A percentile compares a stretch with the other conserved stretches of the same genome.
These are phyloP conservation scores for Boloria euphrosyne DNA, from an alignment of 2,888 invertebrate species.

Conservation along the genomic window DNA sequence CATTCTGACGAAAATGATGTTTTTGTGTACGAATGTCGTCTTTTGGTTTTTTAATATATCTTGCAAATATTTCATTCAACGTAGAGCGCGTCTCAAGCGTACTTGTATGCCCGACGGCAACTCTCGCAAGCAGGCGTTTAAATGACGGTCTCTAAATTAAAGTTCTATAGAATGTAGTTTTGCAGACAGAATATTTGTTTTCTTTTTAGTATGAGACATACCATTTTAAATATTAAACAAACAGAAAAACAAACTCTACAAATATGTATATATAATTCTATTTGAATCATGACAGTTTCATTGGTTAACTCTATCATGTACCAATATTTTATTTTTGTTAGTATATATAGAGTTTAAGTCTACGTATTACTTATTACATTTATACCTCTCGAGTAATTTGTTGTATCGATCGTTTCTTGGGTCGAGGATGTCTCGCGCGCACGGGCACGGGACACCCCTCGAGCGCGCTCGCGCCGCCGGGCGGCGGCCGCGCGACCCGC, in stretches of 20 bases:
- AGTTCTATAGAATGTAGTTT: neutral
- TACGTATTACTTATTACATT: neutral
- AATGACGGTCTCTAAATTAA: slow-evolving; percentile 5
- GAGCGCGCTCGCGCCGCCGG: slow-evolving; percentile 91
- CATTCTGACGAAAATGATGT: neutral
- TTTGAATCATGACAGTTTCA: too few species aligned
- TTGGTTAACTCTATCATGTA: too few species aligned
- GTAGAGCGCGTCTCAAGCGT: slow-evolving; percentile 7
- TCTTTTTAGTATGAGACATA: neutral
- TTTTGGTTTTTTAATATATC: slow-evolving; percentile 1
- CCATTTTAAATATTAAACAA: too few species aligned
- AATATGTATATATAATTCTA: too few species aligned
- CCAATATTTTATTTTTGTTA: too few species aligned
- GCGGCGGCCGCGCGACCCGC: slow-evolving; percentile 97
- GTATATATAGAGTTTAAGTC: too few species aligned
- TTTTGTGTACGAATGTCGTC: neutral
- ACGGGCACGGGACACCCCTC: slow-evolving; percentile 94
- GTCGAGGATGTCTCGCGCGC: slow-evolving; percentile 86
- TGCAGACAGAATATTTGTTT: neutral
- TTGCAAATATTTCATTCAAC: slow-evolving; percentile 4
- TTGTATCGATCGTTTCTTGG: slow-evolving; percentile 88
- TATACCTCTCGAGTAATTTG: slow-evolving; percentile 90
- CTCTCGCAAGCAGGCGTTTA: slow-evolving; percentile 8
- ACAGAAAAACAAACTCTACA: too few species aligned
- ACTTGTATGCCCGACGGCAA: slow-evolving; percentile 3